Evolutionary conservation across 2,113 vertebrate species (phyloP).

Genomic region (Argyrosomus japonicus): DNA sequence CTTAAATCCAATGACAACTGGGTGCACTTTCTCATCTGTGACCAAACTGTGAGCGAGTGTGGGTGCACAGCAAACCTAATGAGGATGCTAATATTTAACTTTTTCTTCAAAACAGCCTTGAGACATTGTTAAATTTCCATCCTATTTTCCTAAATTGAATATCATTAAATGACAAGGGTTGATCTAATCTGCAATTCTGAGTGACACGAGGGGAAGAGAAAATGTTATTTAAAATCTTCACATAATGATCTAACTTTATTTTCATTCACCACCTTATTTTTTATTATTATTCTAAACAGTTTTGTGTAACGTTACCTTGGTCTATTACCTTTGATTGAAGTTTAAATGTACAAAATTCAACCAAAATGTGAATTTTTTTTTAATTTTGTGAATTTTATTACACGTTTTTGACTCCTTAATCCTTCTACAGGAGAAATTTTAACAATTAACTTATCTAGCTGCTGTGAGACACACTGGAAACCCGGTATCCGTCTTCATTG

Average conservation of each 20-base stretch:
- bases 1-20: conserved; percentile 52
- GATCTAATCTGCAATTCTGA: background rate
- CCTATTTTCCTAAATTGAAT: conserved; percentile 2
- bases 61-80: conserved; percentile 38
- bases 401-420: too few relatives aligned
- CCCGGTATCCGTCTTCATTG: background rate
- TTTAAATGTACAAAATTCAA: background rate
- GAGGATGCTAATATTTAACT: conserved; percentile 41
- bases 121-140: conserved; percentile 41
- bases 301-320: background rate
- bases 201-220: background rate
- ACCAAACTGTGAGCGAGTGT: conserved; percentile 30
- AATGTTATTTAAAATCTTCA: background rate
- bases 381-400: too few relatives aligned
- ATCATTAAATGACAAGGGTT: background rate
- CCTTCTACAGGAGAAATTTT: too few relatives aligned
- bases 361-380: too few relatives aligned
- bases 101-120: conserved; percentile 32
- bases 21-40: conserved; percentile 43
- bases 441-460: background rate
- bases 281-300: background rate
- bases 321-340: background rate
- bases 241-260: background rate
- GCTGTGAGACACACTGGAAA: background rate
- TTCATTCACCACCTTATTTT: background rate